Conservation (phyloP, 2,113 vertebrate genomes). For the Passer domesticus region DNA sequence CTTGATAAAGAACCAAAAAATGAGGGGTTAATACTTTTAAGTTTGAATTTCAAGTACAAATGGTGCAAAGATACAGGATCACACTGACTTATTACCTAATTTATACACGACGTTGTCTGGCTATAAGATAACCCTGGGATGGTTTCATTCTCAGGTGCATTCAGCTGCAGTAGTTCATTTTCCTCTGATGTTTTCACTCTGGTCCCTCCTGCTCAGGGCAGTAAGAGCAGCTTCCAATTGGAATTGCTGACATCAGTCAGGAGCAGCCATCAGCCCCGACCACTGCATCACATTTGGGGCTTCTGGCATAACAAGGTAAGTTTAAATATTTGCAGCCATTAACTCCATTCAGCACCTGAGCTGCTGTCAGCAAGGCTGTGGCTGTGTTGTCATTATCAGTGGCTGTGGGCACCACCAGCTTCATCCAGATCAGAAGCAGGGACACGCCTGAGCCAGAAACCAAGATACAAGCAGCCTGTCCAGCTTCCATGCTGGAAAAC, state of each 20-base stretch:
- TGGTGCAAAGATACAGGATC: background rate
- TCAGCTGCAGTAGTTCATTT: background rate
- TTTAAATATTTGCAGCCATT: background rate
- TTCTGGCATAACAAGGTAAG: background rate
- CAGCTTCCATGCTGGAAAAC: background rate
- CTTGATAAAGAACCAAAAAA: background rate
- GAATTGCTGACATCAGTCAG: background rate
- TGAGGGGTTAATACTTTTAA: background rate
- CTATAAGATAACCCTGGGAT: background rate
- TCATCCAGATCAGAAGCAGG: background rate
- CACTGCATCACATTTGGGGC: accelerated
- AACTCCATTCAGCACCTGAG: background rate
- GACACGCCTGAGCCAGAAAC: background rate
- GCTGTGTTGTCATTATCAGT: accelerated
- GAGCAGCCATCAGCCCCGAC: accelerated
- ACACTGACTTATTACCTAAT: background rate
- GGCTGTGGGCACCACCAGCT: background rate
- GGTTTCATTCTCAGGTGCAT: background rate
- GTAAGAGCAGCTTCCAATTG: background rate
- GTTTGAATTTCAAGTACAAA: background rate
- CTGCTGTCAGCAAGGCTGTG: background rate
- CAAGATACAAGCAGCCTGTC: background rate
- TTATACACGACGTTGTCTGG: accelerated
- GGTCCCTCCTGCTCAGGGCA: background rate
- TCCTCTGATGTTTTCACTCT: background rate